Base-by-base conservation (phyloP, 2,113 vertebrate genomes). In the Nanorana parkeri region DNA sequence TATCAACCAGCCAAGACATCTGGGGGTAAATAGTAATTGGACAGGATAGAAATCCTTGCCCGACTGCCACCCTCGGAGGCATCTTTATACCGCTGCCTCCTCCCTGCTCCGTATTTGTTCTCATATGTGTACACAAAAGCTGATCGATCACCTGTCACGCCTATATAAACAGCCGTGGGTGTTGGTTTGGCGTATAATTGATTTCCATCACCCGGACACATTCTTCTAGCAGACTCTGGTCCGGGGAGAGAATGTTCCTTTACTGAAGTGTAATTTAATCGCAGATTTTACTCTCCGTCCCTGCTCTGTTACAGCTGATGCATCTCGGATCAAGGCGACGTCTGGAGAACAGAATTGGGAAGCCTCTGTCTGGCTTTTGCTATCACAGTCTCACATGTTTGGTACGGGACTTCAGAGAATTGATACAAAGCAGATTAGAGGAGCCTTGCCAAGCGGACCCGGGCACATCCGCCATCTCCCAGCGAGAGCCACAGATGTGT, bases 351-450 rank as follows among this genome's bases (percentile, higher is more conserved):
- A 24, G 24, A n/a, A 15, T 26, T 15, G 28, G 69, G 69, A 73
- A 73, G 52, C 2, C 19, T 54, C 68, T 55, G 4, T 23, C 24
- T 13, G 68, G 47, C 68, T 26, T 26, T 4, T 17, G 10, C 47
- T 28, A 54, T 13, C 23, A 71, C 1, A 28, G 51, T 10, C 19
- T 20, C 51, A 21, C 51, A 17, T 11, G 2, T 15, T 17, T 21
- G 23, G 10, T 19, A 4, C 7, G 23, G 47, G 68, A 71, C 24
- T 71, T 20, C 24, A 29, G 24, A 24, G 24, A 26, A 54, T 26
- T 28, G 68, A 56, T 72, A 72, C n/a, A 32, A 56, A 52, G 26
- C 17, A 73, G 69, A 73, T 55, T n/a, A 28, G 24, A 73, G 20
- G 16, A 56, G 47, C 23, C 16, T 20, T 17, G 3, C 5, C 68